phyloP scores from a whole-genome alignment of 2,113 vertebrate genomes.

The Platichthys stellatus region DNA sequence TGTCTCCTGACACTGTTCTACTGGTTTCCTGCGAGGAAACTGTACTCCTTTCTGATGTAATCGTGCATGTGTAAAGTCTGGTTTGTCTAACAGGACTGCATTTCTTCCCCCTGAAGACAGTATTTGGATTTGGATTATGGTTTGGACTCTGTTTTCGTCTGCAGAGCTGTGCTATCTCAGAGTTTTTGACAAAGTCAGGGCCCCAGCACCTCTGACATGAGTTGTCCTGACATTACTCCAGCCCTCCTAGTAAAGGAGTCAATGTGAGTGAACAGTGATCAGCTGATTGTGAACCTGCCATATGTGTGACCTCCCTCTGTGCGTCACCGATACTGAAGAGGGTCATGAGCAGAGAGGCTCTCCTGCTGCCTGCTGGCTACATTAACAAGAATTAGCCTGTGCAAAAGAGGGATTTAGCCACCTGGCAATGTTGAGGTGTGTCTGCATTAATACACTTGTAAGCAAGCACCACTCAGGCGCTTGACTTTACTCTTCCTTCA shows the following conservation, averaged over 20 bases:
- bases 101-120: background rate
- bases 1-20: background rate
- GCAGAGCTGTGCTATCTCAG: background rate
- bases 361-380: conserved; percentile 47
- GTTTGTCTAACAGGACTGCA: too few relatives aligned
- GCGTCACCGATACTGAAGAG: conserved; percentile 61
- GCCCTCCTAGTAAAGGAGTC: conserved; percentile 10
- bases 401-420: conserved; percentile 67
- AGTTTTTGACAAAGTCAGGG: background rate
- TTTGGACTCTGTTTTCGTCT: background rate
- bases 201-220: background rate
- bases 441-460: conserved; percentile 35
- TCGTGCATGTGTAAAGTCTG: background rate
- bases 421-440: conserved; percentile 61
- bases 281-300: conserved; percentile 56
- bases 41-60: background rate
- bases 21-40: conserved; percentile 2
- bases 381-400: conserved; percentile 63
- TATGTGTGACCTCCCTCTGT: conserved; percentile 62
- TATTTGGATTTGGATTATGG: too few relatives aligned
- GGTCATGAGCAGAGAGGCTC: conserved; percentile 42
- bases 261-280: conserved; percentile 5
- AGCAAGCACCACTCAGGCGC: background rate
- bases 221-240: background rate
- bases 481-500: background rate